phyloP scores from a whole-genome alignment of 2,888 invertebrate species.

The Cheilosia vulpina region DNA sequence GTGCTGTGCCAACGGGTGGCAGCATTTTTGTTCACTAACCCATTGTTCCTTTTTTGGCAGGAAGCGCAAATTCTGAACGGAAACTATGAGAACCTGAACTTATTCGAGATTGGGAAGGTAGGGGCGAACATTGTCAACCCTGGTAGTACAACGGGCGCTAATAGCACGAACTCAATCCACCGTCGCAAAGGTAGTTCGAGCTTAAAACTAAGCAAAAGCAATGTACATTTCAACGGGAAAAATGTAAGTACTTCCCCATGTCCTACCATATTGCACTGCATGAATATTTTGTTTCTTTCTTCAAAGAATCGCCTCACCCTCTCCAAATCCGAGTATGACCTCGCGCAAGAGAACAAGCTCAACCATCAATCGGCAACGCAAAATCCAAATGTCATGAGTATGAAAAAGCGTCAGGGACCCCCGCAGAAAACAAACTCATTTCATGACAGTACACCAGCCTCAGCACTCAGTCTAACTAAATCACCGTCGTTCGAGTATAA shows the following conservation, averaged over 20 bases:
- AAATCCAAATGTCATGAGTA: slow-evolving; percentile 76
- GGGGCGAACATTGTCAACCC: neutral
- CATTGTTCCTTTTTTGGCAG: slow-evolving; percentile 55
- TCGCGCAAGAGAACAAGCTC: slow-evolving; percentile 77
- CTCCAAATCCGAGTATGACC: slow-evolving; percentile 76
- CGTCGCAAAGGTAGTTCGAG: slow-evolving; percentile 79
- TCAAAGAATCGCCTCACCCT: slow-evolving; percentile 60
- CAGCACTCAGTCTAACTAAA: slow-evolving; percentile 60
- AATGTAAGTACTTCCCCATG: slow-evolving; percentile 20
- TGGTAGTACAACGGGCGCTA: slow-evolving; percentile 3
- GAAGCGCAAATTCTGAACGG: slow-evolving; percentile 82
- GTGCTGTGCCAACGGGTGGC: too few relatives aligned
- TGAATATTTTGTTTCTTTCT: neutral
- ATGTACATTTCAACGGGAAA: slow-evolving; percentile 58
- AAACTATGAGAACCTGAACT: slow-evolving; percentile 80
- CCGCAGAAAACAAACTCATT: slow-evolving; percentile 69
- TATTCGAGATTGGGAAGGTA: slow-evolving; percentile 78
- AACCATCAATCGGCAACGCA: slow-evolving; percentile 77
- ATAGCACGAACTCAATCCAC: slow-evolving; percentile 75
- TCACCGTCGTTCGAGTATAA: slow-evolving; percentile 68
- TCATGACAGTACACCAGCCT: slow-evolving; percentile 60
- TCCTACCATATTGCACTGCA: too few relatives aligned
- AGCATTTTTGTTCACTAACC: neutral
- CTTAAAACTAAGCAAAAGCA: slow-evolving; percentile 71
- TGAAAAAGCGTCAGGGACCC: slow-evolving; percentile 71